These are phyloP conservation scores for Monochamus saltuarius DNA, from an alignment of 1,140 invertebrate genomes.

Conservation along the genomic window DNA sequence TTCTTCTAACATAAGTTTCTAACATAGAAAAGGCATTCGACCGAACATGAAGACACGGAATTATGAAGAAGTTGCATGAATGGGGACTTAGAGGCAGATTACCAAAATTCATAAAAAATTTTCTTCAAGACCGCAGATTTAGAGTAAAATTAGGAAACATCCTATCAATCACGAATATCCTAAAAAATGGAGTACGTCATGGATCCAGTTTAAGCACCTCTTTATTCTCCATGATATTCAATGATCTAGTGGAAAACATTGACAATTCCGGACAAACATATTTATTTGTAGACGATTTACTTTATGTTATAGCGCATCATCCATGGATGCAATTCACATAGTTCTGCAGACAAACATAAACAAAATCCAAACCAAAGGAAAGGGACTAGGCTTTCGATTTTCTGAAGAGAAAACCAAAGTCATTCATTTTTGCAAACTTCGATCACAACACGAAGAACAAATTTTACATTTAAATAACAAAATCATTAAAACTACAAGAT, in stretches of 20 bases:
- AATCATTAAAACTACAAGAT: too few relatives aligned
- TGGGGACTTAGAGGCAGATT: neutral
- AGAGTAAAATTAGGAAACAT: neutral
- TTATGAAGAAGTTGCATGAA: neutral
- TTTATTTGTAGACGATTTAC: slow-evolving; percentile 6
- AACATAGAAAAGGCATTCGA: too few relatives aligned
- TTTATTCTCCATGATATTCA: slow-evolving; percentile 6
- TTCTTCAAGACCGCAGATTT: neutral
- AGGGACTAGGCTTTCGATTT: too few relatives aligned
- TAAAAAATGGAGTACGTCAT: slow-evolving; percentile 9
- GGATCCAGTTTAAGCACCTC: slow-evolving; percentile 5
- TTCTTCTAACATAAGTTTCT: too few relatives aligned
- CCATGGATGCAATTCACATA: neutral
- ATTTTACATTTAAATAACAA: too few relatives aligned
- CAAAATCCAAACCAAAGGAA: too few relatives aligned
- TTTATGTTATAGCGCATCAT: neutral
- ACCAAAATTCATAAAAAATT: neutral
- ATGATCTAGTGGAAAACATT: neutral
- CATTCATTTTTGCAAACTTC: too few relatives aligned
- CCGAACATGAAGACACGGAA: neutral
- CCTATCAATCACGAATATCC: neutral
- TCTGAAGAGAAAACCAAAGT: too few relatives aligned
- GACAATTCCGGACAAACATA: neutral
- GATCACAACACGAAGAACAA: too few relatives aligned
- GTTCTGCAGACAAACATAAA: too few relatives aligned